Base-by-base conservation (phyloP, 2,113 vertebrate species). In the Hyperopisus bebe region DNA sequence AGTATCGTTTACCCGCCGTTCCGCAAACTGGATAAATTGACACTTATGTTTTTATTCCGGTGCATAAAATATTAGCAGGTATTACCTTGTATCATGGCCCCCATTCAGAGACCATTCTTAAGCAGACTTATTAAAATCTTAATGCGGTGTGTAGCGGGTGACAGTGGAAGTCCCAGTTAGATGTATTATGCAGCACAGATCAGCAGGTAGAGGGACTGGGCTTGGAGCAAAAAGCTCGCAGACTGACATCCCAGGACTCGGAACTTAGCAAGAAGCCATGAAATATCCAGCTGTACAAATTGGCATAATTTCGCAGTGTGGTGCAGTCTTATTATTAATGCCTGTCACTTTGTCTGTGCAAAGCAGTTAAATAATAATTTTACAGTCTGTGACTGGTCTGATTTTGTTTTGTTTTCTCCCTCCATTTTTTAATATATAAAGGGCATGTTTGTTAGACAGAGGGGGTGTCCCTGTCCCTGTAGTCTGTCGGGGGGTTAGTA, bases 381-480 rank as follows among this genome's bases (percentile, higher is more conserved):
- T 31, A 74, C 74, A 80, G 35, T 35, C 15, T 80, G 74, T 19
- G 74, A 19, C 74, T 39, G 74, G 35, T 42, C 13, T 80, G 74
- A 39, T 42, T 80, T 42, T 42, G n/a, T 39, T 70, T 31, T 70
- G 4, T 77, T 19, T 42, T 80, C 4, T 80, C 35, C n/a, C 19
- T 80, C 35, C 13, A 6, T 42, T 80, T 77, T 42, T 39, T 39
- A 80, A 80, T 80, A 80, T 84, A 85, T 87, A 89, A 87, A 53
- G 17, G 88, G 77, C 84, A 86, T 90, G 13, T 90, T 89, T 90
- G 89, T 91, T 24, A 89, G 89, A 87, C 87, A 85, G 91, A 89
- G 89, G 62, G 88, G 88, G 89, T 88, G 82, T 82, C 58, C 89
- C 66, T 42, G 84, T 85, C 90, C 62, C 74, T n/a, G 35, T 24